phyloP scores from a whole-genome alignment of 1,140 invertebrate genomes.

The Panagrolaimus sp. region DNA sequence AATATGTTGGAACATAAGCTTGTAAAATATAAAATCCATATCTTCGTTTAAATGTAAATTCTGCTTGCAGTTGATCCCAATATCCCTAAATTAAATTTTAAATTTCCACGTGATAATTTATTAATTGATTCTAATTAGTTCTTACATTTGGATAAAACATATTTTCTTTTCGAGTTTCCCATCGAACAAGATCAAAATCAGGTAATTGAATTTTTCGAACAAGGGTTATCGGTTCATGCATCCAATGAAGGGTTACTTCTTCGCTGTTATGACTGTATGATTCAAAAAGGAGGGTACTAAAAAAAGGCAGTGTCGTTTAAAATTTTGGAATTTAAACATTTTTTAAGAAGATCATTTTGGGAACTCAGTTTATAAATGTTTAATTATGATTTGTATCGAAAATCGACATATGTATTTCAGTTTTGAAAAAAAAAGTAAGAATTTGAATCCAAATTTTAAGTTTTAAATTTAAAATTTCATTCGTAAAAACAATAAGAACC shows the following conservation, averaged over 20 bases:
- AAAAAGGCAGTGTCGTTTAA: too few species aligned
- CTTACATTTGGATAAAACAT: constrained; percentile 33
- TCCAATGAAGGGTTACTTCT: constrained; percentile 54
- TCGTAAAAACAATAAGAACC: constrained; percentile 11
- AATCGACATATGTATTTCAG: too few species aligned
- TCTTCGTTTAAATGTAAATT: constrained; percentile 58
- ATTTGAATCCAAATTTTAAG: too few species aligned
- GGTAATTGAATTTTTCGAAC: constrained; percentile 56
- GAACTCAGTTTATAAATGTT: too few species aligned
- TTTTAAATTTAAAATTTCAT: too few species aligned
- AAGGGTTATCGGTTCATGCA: constrained; percentile 55
- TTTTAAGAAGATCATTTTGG: too few species aligned
- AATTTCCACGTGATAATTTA: not conserved
- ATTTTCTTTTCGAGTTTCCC: constrained; percentile 40
- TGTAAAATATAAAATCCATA: constrained; percentile 59
- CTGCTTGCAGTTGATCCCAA: constrained; percentile 52
- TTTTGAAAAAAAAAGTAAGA: too few species aligned
- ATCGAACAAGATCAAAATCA: constrained; percentile 58
- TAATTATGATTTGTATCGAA: too few species aligned
- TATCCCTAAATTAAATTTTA: constrained; percentile 39
- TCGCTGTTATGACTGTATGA: constrained; percentile 57
- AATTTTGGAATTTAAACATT: too few species aligned
- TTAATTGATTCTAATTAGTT: not conserved
- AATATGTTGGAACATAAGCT: constrained; percentile 56
- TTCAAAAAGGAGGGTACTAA: constrained; percentile 49